Conservation (phyloP, 1,140 invertebrate genomes). For the Arctopsyche grandis region DNA sequence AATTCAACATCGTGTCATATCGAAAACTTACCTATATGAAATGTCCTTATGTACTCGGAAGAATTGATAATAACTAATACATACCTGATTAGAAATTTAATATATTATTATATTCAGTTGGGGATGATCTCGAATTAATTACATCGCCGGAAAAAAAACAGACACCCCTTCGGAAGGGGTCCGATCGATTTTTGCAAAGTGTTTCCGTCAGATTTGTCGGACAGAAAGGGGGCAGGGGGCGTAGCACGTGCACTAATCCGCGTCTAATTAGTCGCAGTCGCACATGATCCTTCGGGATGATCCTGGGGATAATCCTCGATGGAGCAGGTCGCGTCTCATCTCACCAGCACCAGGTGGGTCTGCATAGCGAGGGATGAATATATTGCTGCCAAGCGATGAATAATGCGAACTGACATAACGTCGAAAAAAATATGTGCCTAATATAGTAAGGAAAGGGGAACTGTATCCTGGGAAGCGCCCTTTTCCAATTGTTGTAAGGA, state of each 20-base stretch:
- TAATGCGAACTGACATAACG: not conserved
- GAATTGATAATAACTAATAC: too few species aligned
- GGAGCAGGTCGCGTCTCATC: too few species aligned
- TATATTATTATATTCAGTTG: not conserved
- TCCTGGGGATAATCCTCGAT: constrained; percentile 17
- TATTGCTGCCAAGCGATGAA: not conserved
- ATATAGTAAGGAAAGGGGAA: too few species aligned
- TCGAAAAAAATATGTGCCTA: not conserved
- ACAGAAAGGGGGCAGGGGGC: not conserved
- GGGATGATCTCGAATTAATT: constrained; percentile 18
- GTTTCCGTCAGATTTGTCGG: not conserved
- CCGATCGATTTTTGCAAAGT: not conserved
- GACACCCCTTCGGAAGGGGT: not conserved
- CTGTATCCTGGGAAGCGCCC: too few species aligned
- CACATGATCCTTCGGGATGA: constrained; percentile 23
- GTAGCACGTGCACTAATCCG: constrained; percentile 35
- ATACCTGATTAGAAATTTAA: too few species aligned
- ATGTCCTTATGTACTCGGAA: too few species aligned
- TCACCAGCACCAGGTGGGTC: too few species aligned
- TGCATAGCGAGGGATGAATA: not conserved
- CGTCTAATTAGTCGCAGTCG: constrained; percentile 27
- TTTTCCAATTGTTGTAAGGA: too few species aligned
- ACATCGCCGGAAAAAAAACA: not conserved
- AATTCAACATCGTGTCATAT: too few species aligned
- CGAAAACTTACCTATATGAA: too few species aligned